Conservation (phyloP, 2,888 invertebrate species). For the Plagiodera versicolora region DNA sequence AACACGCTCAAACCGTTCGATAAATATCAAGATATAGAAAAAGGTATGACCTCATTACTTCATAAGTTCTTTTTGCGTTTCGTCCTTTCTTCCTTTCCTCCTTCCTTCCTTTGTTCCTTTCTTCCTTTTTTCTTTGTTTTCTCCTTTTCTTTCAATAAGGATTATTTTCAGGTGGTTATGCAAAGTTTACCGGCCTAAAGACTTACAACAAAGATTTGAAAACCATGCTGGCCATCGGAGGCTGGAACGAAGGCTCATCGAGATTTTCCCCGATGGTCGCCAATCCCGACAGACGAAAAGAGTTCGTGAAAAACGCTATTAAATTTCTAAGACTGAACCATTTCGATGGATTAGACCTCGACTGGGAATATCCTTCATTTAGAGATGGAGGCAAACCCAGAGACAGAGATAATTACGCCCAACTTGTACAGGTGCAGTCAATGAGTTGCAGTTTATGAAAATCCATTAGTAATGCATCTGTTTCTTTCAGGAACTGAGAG, state of each 20-base stretch:
- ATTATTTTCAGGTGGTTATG: slow-evolving; percentile 77
- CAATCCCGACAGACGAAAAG: slow-evolving; percentile 71
- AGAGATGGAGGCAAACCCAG: slow-evolving; percentile 79
- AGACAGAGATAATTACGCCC: slow-evolving; percentile 85
- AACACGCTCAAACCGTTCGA: slow-evolving; percentile 90
- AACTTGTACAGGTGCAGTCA: slow-evolving; percentile 73
- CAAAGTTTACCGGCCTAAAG: slow-evolving; percentile 90
- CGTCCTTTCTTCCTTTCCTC: too few species aligned
- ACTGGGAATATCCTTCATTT: slow-evolving; percentile 88
- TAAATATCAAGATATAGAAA: slow-evolving; percentile 93
- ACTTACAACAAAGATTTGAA: slow-evolving; percentile 90
- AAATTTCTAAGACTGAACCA: slow-evolving; percentile 89
- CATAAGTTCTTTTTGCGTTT: too few species aligned
- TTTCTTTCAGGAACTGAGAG: slow-evolving; percentile 70
- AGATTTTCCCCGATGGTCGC: slow-evolving; percentile 89
- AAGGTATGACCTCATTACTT: slow-evolving; percentile 69
- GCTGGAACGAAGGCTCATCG: slow-evolving; percentile 92
- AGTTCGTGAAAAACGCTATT: slow-evolving; percentile 80
- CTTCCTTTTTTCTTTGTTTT: too few species aligned
- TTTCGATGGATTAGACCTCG: slow-evolving; percentile 90
- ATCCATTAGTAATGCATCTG: neutral
- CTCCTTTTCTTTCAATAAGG: too few species aligned
- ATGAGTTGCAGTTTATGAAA: slow-evolving; percentile 8
- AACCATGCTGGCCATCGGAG: slow-evolving; percentile 87
- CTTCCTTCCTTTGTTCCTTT: too few species aligned